Evolutionary conservation across 2,113 vertebrate species (phyloP), one percentile per base, ranked within the genome.

Genomic region (Pholis gunnellus): DNA sequence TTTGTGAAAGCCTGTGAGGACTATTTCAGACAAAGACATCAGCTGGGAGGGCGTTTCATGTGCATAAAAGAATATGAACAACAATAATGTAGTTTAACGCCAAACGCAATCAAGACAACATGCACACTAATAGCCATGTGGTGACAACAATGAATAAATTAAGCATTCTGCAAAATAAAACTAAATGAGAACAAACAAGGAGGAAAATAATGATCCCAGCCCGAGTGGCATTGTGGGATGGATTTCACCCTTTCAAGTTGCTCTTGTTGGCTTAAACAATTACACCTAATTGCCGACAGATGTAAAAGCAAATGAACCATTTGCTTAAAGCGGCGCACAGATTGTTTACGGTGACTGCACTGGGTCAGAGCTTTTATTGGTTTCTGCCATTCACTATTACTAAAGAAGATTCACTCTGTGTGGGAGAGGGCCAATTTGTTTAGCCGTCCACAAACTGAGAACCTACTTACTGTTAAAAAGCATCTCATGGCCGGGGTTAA

Each of bases 201-300:
- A 72, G 56, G 75, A 79, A 85, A 81, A 84, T 64, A 86, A 88
- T 76, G 66, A 83, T 86, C 81, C 42, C 34, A 17, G 78, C 44
- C 29, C 44, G 71, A 73, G 85, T 57, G 5, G 86, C 86, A 60
- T 20, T 27, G 78, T 84, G 74, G 75, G 87, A 81, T 72, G 34
- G 75, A 81, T 83, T 83, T 71, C 27, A 52, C 48, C 69, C 82
- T 92, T 84, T 89, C 75, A 90, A 81, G 77, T 84, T 48, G 57
- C 65, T 73, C 75, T 68, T 67, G 87, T 87, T 79, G 78, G 75
- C 77, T 83, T 74, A 79, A 87, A 85, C 87, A 86, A 92, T 92
- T 88, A 84, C 59, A 78, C 78, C 83, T 91, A 90, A 92, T 91
- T 85, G 88, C 88, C 79, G 90, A 93, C 91, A 93, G 92, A 94